phyloP scores from a whole-genome alignment of 1,140 invertebrate genomes.

The Pseudomyrmex cubaensis region DNA sequence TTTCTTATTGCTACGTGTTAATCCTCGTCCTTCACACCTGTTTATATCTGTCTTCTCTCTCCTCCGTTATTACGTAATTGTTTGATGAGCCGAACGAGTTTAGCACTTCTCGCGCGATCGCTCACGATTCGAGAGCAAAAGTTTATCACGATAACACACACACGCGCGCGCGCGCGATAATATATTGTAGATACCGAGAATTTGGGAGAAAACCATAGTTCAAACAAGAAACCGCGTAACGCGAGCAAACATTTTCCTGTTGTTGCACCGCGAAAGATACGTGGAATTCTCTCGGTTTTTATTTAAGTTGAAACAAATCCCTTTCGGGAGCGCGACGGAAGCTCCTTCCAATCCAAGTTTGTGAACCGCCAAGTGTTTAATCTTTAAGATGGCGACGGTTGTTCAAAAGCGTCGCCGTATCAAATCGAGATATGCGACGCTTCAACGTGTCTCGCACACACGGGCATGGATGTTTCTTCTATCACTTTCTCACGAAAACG shows the following conservation, averaged over 20 bases:
- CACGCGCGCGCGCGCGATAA: too few relatives aligned
- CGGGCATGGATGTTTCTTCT: slow-evolving; percentile 12
- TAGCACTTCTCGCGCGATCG: background rate
- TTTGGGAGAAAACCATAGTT: background rate
- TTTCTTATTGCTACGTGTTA: background rate
- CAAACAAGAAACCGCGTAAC: background rate
- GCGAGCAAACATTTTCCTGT: background rate
- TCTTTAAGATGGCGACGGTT: background rate
- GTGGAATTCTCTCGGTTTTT: too few relatives aligned
- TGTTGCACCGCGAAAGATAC: too few relatives aligned
- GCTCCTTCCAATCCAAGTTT: too few relatives aligned
- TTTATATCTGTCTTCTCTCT: background rate
- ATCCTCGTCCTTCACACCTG: background rate
- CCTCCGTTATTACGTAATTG: background rate
- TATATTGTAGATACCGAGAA: background rate
- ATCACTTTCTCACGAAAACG: slow-evolving; percentile 18
- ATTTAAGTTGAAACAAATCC: too few relatives aligned
- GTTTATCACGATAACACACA: background rate
- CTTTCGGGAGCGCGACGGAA: too few relatives aligned
- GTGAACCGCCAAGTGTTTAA: background rate
- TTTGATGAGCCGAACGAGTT: background rate
- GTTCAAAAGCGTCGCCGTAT: background rate
- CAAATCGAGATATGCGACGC: background rate
- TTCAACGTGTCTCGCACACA: background rate
- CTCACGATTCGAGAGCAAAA: background rate